Evolutionary conservation across 2,113 vertebrate species (phyloP).

Genomic region (Mionectes macconnelli): DNA sequence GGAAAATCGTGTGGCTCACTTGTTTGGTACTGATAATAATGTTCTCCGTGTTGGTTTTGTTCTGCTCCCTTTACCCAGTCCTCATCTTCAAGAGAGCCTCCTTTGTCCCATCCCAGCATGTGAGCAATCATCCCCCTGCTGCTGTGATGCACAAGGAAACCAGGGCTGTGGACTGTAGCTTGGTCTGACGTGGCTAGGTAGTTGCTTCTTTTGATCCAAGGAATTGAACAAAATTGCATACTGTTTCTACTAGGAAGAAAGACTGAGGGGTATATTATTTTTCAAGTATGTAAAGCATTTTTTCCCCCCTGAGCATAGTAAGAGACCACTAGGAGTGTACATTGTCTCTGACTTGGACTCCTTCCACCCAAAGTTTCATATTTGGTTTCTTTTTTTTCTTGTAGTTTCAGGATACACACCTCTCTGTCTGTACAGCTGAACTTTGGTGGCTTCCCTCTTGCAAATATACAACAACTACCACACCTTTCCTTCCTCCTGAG

Average conservation of each 20-base stretch:
- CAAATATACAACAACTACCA: not conserved
- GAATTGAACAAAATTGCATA: not conserved
- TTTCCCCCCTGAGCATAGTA: accelerated
- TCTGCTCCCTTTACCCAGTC: not conserved
- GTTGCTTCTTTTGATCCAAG: not conserved
- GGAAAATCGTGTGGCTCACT: not conserved
- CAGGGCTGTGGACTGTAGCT: not conserved
- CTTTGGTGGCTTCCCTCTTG: not conserved
- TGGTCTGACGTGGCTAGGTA: not conserved
- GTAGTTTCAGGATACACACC: not conserved
- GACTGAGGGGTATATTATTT: not conserved
- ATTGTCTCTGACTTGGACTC: not conserved
- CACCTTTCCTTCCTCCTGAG: not conserved
- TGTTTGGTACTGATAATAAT: not conserved
- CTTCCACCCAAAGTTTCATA: not conserved
- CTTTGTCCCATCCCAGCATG: not conserved
- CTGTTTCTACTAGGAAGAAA: not conserved
- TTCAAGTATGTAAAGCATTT: not conserved
- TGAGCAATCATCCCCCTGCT: not conserved
- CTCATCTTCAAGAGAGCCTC: not conserved
- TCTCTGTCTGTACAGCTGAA: not conserved
- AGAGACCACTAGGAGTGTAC: not conserved
- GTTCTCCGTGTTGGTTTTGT: not conserved
- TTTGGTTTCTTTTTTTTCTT: not conserved
- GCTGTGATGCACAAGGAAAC: not conserved